Percentiles rank a stretch among this genome's conserved stretches.
Conservation (phyloP, 1,140 invertebrate genomes). For the Aphelenchoides avenae region DNA sequence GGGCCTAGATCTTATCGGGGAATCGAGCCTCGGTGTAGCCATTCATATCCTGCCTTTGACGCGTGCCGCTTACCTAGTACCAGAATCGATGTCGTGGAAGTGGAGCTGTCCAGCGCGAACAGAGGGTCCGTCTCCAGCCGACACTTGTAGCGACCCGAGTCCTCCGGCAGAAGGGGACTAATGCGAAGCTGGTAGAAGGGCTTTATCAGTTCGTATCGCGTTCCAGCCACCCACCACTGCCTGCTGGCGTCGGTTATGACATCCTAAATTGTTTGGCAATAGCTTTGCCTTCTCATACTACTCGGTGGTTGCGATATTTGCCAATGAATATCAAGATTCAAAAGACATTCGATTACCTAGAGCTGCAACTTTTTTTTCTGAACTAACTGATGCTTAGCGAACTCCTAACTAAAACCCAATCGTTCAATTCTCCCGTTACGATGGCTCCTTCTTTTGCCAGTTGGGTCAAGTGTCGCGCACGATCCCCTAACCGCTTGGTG, state of each 20-base stretch:
- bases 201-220: constrained; percentile 37
- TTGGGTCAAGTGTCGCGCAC: too few relatives aligned
- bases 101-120: constrained; percentile 37
- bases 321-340: background rate
- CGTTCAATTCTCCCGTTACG: too few relatives aligned
- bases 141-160: constrained; percentile 50
- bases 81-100: constrained; percentile 26
- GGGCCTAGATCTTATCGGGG: too few relatives aligned
- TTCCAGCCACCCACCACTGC: constrained; percentile 57
- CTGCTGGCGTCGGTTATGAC: constrained; percentile 27
- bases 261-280: constrained; percentile 19
- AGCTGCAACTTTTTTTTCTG: background rate
- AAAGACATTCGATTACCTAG: background rate
- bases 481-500: too few relatives aligned
- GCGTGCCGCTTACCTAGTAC: constrained; percentile 51
- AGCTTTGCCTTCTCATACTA: too few relatives aligned
- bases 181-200: constrained; percentile 54
- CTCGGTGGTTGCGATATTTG: too few relatives aligned
- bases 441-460: too few relatives aligned
- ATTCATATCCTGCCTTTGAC: too few relatives aligned
- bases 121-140: constrained; percentile 54
- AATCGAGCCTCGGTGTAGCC: too few relatives aligned
- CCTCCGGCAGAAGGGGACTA: constrained; percentile 47
- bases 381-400: constrained; percentile 8
- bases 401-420: too few relatives aligned